A percentile compares a stretch with the other conserved stretches of the same genome.
phyloP scores from a whole-genome alignment of 2,888 invertebrate species.

The Lasioglossum vierecki region DNA sequence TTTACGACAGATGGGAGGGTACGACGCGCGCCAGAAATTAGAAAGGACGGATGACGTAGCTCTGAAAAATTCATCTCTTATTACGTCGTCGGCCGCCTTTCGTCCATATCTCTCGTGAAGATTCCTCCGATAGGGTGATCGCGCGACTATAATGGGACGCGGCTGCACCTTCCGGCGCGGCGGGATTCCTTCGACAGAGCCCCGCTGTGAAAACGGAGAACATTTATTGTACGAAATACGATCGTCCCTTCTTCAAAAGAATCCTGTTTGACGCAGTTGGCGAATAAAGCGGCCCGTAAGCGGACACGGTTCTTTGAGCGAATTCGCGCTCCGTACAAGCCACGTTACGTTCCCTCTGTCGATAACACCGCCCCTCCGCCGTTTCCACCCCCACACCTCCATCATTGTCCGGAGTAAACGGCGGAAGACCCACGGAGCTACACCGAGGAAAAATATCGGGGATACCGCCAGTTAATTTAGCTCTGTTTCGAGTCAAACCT shows the following conservation, averaged over 20 bases:
- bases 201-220: slow-evolving; percentile 61
- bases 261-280: slow-evolving; percentile 54
- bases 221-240: slow-evolving; percentile 64
- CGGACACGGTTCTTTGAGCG: slow-evolving; percentile 46
- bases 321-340: slow-evolving; percentile 23
- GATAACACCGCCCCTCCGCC: slow-evolving; percentile 23
- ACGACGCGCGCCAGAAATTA: not conserved
- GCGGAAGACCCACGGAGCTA: not conserved
- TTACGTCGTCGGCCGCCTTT: slow-evolving; percentile 41
- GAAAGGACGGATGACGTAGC: not conserved
- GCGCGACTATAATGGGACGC: slow-evolving; percentile 58
- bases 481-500: not conserved
- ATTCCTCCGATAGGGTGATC: slow-evolving; percentile 50
- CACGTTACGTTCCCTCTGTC: slow-evolving; percentile 37
- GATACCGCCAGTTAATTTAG: not conserved
- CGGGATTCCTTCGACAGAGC: slow-evolving; percentile 42
- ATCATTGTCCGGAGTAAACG: slow-evolving; percentile 8
- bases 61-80: slow-evolving; percentile 56
- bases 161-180: slow-evolving; percentile 38
- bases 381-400: not conserved
- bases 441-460: not conserved
- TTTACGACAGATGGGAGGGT: not conserved
- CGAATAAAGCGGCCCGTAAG: slow-evolving; percentile 54
- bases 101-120: slow-evolving; percentile 44
- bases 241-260: slow-evolving; percentile 55